Conservation (phyloP, 2,797 vertebrate species). For the Epinephelus coioides region DNA sequence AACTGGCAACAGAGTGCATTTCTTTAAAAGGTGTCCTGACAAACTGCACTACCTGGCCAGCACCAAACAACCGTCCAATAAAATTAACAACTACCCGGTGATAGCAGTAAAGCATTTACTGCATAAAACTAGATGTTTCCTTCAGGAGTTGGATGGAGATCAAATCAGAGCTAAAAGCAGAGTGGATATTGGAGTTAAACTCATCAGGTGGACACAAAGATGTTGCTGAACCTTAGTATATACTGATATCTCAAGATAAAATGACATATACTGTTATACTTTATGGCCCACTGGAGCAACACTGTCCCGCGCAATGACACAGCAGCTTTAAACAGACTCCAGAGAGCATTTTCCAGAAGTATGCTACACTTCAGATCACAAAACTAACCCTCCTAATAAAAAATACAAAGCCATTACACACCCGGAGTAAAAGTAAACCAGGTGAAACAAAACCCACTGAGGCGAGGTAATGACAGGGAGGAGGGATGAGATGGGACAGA, state of each 20-base stretch:
- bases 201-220: neutral
- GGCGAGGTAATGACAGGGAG: constrained; percentile 34
- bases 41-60: neutral
- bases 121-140: neutral
- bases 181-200: no score
- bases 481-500: constrained; percentile 7
- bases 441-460: constrained; percentile 65
- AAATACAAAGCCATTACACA: constrained; percentile 44
- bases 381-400: constrained; percentile 45
- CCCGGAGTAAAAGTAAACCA: constrained; percentile 41
- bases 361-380: neutral
- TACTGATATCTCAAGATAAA: neutral
- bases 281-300: neutral
- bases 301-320: constrained; percentile 6
- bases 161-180: constrained; percentile 11
- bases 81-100: neutral
- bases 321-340: neutral
- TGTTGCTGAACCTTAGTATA: neutral
- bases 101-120: neutral
- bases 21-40: neutral
- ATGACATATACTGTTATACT: rapidly evolving
- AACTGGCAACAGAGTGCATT: neutral
- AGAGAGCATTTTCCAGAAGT: constrained; percentile 7
- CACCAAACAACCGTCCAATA: neutral
- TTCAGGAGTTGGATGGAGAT: neutral